Conservation (phyloP, 2,888 invertebrate species). For the Leptogaster cylindrica region DNA sequence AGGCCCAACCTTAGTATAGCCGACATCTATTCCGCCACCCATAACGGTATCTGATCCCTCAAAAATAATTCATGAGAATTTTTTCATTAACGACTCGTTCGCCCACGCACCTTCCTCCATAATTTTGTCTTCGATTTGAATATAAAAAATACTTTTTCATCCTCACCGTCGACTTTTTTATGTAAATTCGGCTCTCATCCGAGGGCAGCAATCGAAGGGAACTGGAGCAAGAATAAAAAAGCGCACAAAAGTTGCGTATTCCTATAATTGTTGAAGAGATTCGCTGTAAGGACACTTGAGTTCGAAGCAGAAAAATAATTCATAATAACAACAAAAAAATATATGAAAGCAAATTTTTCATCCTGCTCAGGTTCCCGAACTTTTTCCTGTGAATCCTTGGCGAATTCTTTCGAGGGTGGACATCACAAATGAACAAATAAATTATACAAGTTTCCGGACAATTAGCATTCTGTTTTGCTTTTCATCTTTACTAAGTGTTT, state of each 20-base stretch:
- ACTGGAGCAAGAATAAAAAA: constrained; percentile 8
- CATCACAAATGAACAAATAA: constrained; percentile 35
- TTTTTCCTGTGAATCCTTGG: not conserved
- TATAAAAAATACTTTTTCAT: constrained; percentile 1
- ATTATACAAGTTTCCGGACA: constrained; percentile 36
- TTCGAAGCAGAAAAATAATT: not conserved
- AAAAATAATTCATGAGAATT: constrained; percentile 38
- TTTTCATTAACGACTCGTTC: constrained; percentile 29
- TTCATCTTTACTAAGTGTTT: constrained; percentile 29
- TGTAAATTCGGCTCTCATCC: not conserved
- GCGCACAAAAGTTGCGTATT: constrained; percentile 7
- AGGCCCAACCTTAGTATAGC: not conserved
- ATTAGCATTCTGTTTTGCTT: constrained; percentile 34
- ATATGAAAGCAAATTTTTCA: not conserved
- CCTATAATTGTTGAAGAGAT: constrained; percentile 19
- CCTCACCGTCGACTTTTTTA: constrained; percentile 14
- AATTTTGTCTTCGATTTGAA: constrained; percentile 34
- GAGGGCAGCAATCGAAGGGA: constrained; percentile 36
- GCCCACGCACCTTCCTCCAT: constrained; percentile 11
- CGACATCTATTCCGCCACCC: not conserved
- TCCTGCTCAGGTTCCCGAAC: not conserved
- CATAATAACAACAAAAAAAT: too few relatives aligned
- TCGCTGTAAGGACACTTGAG: not conserved
- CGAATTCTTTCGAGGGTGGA: constrained; percentile 12
- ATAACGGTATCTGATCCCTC: constrained; percentile 25